Base-by-base conservation (phyloP, 1,140 invertebrate genomes). In the Procambarus virginalis region DNA sequence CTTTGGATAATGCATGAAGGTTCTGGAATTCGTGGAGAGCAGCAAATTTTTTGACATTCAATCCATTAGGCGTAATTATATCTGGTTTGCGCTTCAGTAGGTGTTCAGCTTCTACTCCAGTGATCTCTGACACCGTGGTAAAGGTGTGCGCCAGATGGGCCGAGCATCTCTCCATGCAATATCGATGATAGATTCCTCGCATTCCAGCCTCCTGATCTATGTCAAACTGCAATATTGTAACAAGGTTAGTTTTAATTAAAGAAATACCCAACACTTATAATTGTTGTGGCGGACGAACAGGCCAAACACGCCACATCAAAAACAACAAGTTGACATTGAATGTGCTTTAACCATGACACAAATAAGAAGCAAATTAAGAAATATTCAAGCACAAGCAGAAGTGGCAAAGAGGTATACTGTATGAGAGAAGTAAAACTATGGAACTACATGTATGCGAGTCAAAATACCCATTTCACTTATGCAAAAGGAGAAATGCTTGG, bases 1-100 rank as follows among this genome's bases (percentile, higher is more conserved):
- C 99, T 94, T 99, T 99, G 82, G 97, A 97, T 45, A 98, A 94
- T 34, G 99, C 99, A 95, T 99, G 99, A 68, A 99, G 94, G 95
- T 99, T 99, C 94, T 99, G 99, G 94, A 99, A 99, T 94, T 99
- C 99, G 93, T 99, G 99, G 14, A 99, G 94, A 0, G 99, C 99
- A 22, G 98, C 98, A 94, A 99, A 99, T 94, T 99, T 99, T 93
- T 99, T 98, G 0, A 99, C 98, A 94, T 99, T 99, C 17, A 99
- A 94, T 2, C 99, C 99, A 94, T 99, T 99, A 0, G 99, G 99
- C 2, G 99, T 99, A 51, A 99, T 99, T 77, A 99, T 96, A 94
- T 99, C 99, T 49, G 99, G 97, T 94, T 99, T 99, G 55, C 99
- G 95, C 94, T 99, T 99, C 0, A 99, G 95, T 77, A 99, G 95